Evolutionary conservation across 2,888 invertebrate species (phyloP), one percentile per base, ranked within the genome.

Genomic region (Dichetophora obliterata): DNA sequence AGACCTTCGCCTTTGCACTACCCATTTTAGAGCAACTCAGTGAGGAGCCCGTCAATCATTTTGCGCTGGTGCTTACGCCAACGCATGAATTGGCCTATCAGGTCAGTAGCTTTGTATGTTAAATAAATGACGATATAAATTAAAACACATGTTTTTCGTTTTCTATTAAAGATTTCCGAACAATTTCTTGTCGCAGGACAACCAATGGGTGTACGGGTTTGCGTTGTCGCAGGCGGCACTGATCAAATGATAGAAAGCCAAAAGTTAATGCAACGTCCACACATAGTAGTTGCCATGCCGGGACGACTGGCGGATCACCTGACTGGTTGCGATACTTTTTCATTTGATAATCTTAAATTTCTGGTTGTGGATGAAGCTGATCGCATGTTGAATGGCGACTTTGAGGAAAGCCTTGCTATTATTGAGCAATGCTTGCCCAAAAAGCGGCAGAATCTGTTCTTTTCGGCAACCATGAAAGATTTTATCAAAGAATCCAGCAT

Each of bases 341-440:
- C 93, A 2, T 92, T 98, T 82, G 92, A 92, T 82, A 94, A 92
- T 83, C 92, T 97, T 0, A 93, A 95, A 84, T 96, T 94, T 90
- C 90, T 99, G 82, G 98, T 99, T 0, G 89, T 99, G 73, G 99
- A 99, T 90, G 99, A 99, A 91, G 99, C 99, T 48, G 99, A 99
- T 84, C 87, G 92, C 80, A 89, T 92, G 82, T 90, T 92, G 80
- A 93, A 94, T 86, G 96, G 96, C 69, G 92, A 93, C 68, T 97
- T 97, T 87, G 94, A 96, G 88, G 93, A 93, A 31, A 95, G 96
- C 84, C 90, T 98, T 69, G 92, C 94, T 86, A 93, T 93, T 0
- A 96, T 97, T 85, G 95, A 96, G 86, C 88, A 91, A 70, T 91
- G 92, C 6, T 87, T 98, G 65, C 96, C 98, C 0, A 91, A 93